These are phyloP conservation scores for Heteromurus nitidus DNA, from an alignment of 2,888 invertebrate genomes.

Conservation along the genomic window DNA sequence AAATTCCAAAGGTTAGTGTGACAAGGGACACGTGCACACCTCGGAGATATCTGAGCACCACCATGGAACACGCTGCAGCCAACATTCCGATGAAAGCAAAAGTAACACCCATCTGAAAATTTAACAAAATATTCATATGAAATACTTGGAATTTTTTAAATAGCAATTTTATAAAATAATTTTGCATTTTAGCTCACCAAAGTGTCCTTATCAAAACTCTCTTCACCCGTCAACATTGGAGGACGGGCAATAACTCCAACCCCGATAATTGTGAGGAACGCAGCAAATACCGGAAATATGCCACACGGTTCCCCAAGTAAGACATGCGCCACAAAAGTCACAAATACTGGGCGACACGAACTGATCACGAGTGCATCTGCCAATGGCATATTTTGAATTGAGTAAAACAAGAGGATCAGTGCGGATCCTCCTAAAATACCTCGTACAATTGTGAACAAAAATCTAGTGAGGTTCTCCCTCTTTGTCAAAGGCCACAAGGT, in stretches of 20 bases:
- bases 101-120: slow-evolving; percentile 64
- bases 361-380: slow-evolving; percentile 67
- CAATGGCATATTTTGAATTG: slow-evolving; percentile 54
- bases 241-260: slow-evolving; percentile 69
- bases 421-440: slow-evolving; percentile 53
- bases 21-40: slow-evolving; percentile 67
- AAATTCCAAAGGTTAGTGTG: slow-evolving; percentile 60
- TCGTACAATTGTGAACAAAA: slow-evolving; percentile 63
- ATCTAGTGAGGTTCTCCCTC: slow-evolving; percentile 41
- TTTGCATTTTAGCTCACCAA: slow-evolving; percentile 48
- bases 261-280: slow-evolving; percentile 64
- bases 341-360: slow-evolving; percentile 63
- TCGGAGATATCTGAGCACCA: slow-evolving; percentile 64
- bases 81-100: slow-evolving; percentile 61
- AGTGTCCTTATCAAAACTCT: slow-evolving; percentile 65
- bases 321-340: slow-evolving; percentile 64
- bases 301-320: slow-evolving; percentile 69
- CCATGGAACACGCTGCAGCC: slow-evolving; percentile 58
- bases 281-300: slow-evolving; percentile 63
- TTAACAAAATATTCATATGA: too few species aligned
- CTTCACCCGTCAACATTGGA: slow-evolving; percentile 68
- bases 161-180: too few species aligned
- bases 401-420: slow-evolving; percentile 60
- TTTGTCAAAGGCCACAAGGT: slow-evolving; percentile 61
- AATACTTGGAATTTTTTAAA: too few species aligned